A percentile compares a stretch with the other conserved stretches of the same genome.
Conservation (phyloP, 2,797 vertebrate genomes). For the Meda fulgida region DNA sequence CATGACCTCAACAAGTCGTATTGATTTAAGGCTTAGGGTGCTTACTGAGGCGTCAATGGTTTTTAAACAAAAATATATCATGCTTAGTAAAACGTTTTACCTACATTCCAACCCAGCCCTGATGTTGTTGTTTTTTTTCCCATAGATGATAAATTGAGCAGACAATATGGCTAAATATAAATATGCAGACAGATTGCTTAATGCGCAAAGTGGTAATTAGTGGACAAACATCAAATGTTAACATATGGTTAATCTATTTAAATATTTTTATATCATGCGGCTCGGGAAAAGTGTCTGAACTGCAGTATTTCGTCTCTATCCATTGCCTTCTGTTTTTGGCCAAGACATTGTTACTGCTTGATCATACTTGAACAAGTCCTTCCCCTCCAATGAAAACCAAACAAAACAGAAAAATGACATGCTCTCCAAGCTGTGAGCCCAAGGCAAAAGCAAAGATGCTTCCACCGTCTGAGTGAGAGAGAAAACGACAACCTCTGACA, state of each 20-base stretch:
- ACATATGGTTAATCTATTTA: constrained; percentile 27
- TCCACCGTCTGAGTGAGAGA: constrained; percentile 55
- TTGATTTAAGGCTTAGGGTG: constrained; percentile 18
- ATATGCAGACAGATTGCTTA: constrained; percentile 28
- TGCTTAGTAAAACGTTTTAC: background rate
- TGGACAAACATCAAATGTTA: background rate
- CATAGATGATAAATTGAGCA: background rate
- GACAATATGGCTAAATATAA: constrained; percentile 11
- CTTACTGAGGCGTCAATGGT: constrained; percentile 25
- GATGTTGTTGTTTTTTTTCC: background rate
- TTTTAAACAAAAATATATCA: constrained; percentile 1
- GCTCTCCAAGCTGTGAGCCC: constrained; percentile 52
- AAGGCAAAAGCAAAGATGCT: constrained; percentile 55
- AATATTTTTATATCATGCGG: constrained; percentile 3
- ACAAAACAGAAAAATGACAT: constrained; percentile 56
- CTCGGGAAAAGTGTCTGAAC: background rate
- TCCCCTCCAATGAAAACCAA: constrained; percentile 47
- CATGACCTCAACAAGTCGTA: constrained; percentile 42
- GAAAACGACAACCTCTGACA: constrained; percentile 52
- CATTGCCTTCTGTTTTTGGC: constrained; percentile 4
- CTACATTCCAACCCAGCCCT: background rate
- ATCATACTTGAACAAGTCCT: constrained; percentile 45
- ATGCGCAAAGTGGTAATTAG: background rate
- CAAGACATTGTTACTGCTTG: constrained; percentile 43
- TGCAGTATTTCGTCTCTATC: background rate